Evolutionary conservation across 2,888 invertebrate species (phyloP), one percentile per base, ranked within the genome.

Genomic region (Chironomus riparius): DNA sequence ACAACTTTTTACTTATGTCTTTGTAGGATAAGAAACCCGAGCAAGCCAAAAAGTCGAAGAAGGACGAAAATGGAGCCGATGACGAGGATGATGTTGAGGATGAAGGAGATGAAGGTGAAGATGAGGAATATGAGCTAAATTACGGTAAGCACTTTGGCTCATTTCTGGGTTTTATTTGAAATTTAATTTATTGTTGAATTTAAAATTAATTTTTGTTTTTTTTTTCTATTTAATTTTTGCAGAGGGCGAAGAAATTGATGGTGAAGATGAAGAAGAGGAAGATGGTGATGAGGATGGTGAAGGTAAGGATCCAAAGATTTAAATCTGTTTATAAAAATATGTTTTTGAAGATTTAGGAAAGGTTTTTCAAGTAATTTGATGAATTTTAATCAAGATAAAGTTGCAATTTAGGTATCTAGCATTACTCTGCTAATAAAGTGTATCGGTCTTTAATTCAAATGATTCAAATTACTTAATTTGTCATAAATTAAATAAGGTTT

Each of bases 11-110:
- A 18, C 13, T 22, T 68, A 6, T 68, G 13, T 68, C 15, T 12
- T 70, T 70, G 12, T 74, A 74, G 74, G 74, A 76, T 28, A 69
- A 76, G 24, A 76, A 76, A 69, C 76, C 76, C 69, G 76, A 50
- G 38, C 21, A 48, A 76, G 69, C 76, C 68, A 76, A 76, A 76
- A 76, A 76, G 47, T 68, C 76, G 50, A 76, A 76, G 47, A 76
- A 76, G 47, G 76, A 76, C 56, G 76, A 76, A 47, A 76, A 76
- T 68, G 76, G 76, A 21, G 76, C 76, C 28, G 76, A 68, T 12
- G 76, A 76, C 21, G 76, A 76, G 2, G 76, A 76, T 28, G 76
- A 76, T 22, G 69, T 69, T 68, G 76, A 69, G 24, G 76, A 76
- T 69, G 76, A 76, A 38, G 68, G 21, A n/a, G 76, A 76, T 18